Percentiles rank a stretch among this genome's conserved stretches.
These are phyloP conservation scores for Anastatus disparis DNA, from an alignment of 1,140 invertebrate species.

Conservation along the genomic window DNA sequence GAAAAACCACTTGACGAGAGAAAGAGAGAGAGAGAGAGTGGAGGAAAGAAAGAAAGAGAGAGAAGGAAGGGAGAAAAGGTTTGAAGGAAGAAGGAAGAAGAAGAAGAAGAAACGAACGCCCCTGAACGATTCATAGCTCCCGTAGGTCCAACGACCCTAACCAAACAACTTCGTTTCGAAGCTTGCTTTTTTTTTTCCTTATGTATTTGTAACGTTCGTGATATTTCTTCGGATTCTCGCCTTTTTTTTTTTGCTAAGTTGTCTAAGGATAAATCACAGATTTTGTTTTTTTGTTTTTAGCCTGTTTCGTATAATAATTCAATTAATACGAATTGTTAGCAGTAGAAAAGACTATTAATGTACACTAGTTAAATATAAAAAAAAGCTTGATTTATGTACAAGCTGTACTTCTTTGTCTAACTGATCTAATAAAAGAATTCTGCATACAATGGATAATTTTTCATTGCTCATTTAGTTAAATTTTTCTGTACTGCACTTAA, in stretches of 20 bases:
- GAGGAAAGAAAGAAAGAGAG: conserved; percentile 11
- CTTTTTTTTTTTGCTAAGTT: background rate
- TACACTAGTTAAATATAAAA: too few relatives aligned
- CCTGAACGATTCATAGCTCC: conserved; percentile 37
- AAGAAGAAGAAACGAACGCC: background rate
- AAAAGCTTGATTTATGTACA: too few relatives aligned
- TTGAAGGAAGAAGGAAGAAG: background rate
- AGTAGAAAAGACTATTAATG: too few relatives aligned
- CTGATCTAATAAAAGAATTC: too few relatives aligned
- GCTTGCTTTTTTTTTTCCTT: background rate
- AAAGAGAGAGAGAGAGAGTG: conserved; percentile 17
- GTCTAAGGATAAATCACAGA: conserved; percentile 24
- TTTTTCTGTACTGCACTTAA: too few relatives aligned
- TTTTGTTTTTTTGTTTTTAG: background rate
- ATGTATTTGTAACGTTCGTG: background rate
- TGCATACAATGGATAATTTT: too few relatives aligned
- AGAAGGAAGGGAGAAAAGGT: conserved; percentile 2
- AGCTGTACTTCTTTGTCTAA: too few relatives aligned
- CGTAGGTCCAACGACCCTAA: conserved; percentile 32
- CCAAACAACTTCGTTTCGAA: conserved; percentile 26
- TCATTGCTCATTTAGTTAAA: too few relatives aligned
- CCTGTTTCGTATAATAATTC: background rate
- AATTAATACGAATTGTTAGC: background rate
- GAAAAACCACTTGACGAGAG: conserved; percentile 36
- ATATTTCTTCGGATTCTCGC: conserved; percentile 1